phyloP scores from a whole-genome alignment of 1,140 invertebrate genomes.

The Asbolus verrucosus region DNA sequence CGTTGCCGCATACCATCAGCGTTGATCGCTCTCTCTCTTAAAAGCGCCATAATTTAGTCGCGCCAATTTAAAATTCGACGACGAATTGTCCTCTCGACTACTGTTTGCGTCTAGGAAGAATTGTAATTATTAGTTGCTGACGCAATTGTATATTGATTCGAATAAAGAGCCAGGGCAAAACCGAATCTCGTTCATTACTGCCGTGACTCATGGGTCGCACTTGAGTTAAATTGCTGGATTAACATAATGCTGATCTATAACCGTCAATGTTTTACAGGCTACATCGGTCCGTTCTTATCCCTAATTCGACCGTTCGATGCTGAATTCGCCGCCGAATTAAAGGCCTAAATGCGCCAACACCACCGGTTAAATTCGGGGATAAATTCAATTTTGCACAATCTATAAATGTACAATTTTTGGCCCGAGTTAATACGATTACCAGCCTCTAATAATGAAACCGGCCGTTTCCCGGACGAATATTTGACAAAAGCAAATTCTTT shows the following conservation, averaged over 20 bases:
- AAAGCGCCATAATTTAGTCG: not conserved
- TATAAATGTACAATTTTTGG: slow-evolving; percentile 35
- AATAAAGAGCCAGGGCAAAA: slow-evolving; percentile 21
- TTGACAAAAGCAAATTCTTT: slow-evolving; percentile 32
- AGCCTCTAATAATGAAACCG: slow-evolving; percentile 15
- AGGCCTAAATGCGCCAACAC: not conserved
- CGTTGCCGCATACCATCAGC: slow-evolving; percentile 25
- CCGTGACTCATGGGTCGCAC: slow-evolving; percentile 48
- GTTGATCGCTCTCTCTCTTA: not conserved
- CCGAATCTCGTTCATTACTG: slow-evolving; percentile 51
- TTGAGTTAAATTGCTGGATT: slow-evolving; percentile 53
- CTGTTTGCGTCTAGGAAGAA: slow-evolving; percentile 10
- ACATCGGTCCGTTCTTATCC: not conserved
- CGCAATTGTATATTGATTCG: slow-evolving; percentile 36
- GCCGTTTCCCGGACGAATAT: slow-evolving; percentile 23
- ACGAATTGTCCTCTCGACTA: slow-evolving; percentile 12
- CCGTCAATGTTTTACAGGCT: slow-evolving; percentile 15
- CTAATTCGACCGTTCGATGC: too few species aligned
- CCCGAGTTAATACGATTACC: slow-evolving; percentile 20
- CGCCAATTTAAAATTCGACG: too few species aligned
- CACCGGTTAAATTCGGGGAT: too few species aligned
- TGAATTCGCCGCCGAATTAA: slow-evolving; percentile 1
- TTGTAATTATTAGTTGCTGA: slow-evolving; percentile 37
- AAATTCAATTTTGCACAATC: slow-evolving; percentile 7
- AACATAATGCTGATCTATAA: slow-evolving; percentile 55